Evolutionary conservation across 2,113 vertebrate species (phyloP).

Genomic region (Dicrurus megarhynchus): DNA sequence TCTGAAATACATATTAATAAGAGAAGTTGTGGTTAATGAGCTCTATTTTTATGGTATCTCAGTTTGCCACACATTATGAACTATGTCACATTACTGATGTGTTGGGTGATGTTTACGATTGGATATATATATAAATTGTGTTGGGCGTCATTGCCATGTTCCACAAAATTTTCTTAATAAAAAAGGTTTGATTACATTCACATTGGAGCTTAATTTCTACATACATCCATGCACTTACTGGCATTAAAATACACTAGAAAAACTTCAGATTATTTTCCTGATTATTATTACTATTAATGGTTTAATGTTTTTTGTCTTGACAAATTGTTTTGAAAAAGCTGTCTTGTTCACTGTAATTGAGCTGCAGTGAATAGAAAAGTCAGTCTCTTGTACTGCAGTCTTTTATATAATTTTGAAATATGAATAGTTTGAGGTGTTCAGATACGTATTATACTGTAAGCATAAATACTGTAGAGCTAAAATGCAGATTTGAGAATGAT

Average conservation of each 20-base stretch:
- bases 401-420: slow-evolving; percentile 57
- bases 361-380: slow-evolving; percentile 45
- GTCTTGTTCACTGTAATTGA: slow-evolving; percentile 47
- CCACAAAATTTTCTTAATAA: neutral
- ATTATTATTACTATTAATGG: neutral
- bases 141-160: neutral
- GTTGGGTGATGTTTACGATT: neutral
- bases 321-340: slow-evolving; percentile 25
- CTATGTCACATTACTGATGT: neutral
- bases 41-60: neutral
- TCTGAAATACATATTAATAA: neutral
- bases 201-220: neutral
- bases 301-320: slow-evolving; percentile 1
- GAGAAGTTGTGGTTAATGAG: neutral
- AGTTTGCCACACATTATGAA: neutral
- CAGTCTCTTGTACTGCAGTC: slow-evolving; percentile 25
- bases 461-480: slow-evolving; percentile 38
- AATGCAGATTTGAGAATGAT: slow-evolving; percentile 61
- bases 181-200: neutral
- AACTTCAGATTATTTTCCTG: neutral
- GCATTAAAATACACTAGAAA: slow-evolving; percentile 14
- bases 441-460: slow-evolving; percentile 22
- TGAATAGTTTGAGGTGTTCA: slow-evolving; percentile 35
- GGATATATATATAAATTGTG: neutral
- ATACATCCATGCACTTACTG: neutral